Evolutionary conservation across 2,797 vertebrate genomes (phyloP), one percentile per base, ranked within the genome.

Genomic region (Hypotaenidia philippensis): DNA sequence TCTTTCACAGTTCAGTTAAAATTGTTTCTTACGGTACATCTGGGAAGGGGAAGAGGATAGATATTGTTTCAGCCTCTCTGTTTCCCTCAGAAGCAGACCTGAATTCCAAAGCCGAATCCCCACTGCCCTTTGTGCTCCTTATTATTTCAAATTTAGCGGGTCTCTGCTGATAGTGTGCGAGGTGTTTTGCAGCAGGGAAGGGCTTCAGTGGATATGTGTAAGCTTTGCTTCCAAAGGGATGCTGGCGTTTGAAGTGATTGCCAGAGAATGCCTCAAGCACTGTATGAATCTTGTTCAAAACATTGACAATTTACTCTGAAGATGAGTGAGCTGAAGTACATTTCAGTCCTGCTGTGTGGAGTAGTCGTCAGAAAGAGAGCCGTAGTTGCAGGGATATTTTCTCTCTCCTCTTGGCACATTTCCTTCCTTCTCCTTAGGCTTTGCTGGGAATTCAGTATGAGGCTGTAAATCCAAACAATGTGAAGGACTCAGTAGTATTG

Each of bases 1-100:
- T 97, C 95, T 91, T 84, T 52, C 63, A 94, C 50, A 32, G 22
- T 71, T 89, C 49, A 15, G 68, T 83, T 85, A 34, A 86, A 93
- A 69, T 78, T 84, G 38, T 92, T 96, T 82, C 71, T 81, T 77
- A 50, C 47, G 61, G 27, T 93, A 77, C 49, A 70, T 41, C 77
- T 91, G 66, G 52, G 45, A 90, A 69, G 50, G 63, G 53, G 44
- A 75, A 93, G 87, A 81, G 61, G 69, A 68, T 27, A 82, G 50
- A 31, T 69, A 83, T 17, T 78, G 44, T 92, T 94, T 93, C 53
- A 87, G 50, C 38, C 34, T 52, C 65, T 81, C 56, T 40, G 11
- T 80, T 92, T 91, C 26, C 72, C 72, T 94, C 69, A 89, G 80
- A 93, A 94, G 66, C 16, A 83, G 26, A 47, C 27, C 40, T 49